Evolutionary conservation across 2,113 vertebrate species (phyloP).

Genomic region (Caretta caretta): DNA sequence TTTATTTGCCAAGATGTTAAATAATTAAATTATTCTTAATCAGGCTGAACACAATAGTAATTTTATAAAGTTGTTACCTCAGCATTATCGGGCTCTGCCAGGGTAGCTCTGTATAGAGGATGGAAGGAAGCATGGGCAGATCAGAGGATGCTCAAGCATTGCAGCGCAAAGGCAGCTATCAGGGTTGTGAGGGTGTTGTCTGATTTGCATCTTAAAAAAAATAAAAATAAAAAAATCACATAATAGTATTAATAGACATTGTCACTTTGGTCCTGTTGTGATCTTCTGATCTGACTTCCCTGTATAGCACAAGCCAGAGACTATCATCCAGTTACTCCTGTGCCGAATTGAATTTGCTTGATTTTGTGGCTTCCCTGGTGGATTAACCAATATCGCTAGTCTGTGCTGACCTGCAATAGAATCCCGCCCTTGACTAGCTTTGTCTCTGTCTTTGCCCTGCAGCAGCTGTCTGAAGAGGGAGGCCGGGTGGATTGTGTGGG

Average conservation of each 20-base stretch:
- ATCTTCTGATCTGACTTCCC: neutral
- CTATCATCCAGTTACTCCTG: neutral
- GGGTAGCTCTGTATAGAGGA: neutral
- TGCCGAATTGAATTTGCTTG: neutral
- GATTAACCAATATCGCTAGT: neutral
- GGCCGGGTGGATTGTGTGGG: neutral
- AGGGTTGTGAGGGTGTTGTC: neutral
- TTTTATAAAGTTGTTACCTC: neutral
- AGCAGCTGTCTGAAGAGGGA: neutral
- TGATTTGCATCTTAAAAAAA: neutral
- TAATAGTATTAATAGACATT: neutral
- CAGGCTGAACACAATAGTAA: neutral
- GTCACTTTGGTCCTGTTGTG: neutral
- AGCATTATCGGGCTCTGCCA: neutral
- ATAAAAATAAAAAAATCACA: neutral
- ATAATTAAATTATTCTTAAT: neutral
- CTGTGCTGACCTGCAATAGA: neutral
- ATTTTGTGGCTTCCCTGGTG: neutral
- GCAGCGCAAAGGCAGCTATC: neutral
- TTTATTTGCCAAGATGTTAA: neutral
- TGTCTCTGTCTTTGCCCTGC: neutral
- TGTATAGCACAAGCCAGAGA: neutral
- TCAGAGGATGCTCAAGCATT: neutral
- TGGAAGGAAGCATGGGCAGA: neutral
- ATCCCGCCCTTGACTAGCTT: neutral